A percentile compares a stretch with the other conserved stretches of the same genome.
Evolutionary conservation across 2,888 invertebrate genomes (phyloP).

Genomic region (Pogonocherus hispidulus): DNA sequence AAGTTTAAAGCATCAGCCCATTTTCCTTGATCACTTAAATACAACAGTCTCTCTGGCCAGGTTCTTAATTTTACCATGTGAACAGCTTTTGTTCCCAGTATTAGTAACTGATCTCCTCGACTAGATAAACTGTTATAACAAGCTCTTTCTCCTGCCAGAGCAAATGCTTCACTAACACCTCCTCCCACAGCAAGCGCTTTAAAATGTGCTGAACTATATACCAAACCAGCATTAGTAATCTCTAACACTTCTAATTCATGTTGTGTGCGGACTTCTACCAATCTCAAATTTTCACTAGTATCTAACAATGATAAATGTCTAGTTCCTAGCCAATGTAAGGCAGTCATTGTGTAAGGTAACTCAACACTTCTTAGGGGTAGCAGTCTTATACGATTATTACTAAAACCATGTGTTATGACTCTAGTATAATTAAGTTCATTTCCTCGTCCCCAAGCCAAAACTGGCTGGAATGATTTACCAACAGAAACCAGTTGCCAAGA

Average conservation of each 20-base stretch:
- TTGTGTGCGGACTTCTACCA: constrained; percentile 91
- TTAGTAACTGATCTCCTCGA: constrained; percentile 77
- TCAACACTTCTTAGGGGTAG: constrained; percentile 80
- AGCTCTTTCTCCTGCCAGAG: constrained; percentile 79
- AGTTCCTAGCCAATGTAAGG: constrained; percentile 86
- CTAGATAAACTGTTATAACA: constrained; percentile 82
- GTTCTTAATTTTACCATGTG: constrained; percentile 75
- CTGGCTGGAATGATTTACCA: constrained; percentile 81
- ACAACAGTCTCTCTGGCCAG: constrained; percentile 78
- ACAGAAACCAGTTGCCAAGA: constrained; percentile 94
- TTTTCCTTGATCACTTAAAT: constrained; percentile 73
- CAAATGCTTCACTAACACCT: constrained; percentile 87
- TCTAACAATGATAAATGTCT: constrained; percentile 89
- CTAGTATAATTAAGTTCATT: constrained; percentile 89
- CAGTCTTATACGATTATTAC: constrained; percentile 71
- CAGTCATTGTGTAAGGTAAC: constrained; percentile 79
- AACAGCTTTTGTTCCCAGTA: constrained; percentile 77
- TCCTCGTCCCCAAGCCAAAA: constrained; percentile 91
- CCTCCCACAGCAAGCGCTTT: constrained; percentile 96
- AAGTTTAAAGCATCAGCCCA: constrained; percentile 74
- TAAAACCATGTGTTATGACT: constrained; percentile 71
- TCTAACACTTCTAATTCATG: constrained; percentile 89
- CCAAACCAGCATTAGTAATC: constrained; percentile 83
- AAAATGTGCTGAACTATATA: constrained; percentile 90
- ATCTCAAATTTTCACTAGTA: constrained; percentile 85